Evolutionary conservation across 2,888 invertebrate genomes (phyloP).

Genomic region (Erpobdella octoculata): DNA sequence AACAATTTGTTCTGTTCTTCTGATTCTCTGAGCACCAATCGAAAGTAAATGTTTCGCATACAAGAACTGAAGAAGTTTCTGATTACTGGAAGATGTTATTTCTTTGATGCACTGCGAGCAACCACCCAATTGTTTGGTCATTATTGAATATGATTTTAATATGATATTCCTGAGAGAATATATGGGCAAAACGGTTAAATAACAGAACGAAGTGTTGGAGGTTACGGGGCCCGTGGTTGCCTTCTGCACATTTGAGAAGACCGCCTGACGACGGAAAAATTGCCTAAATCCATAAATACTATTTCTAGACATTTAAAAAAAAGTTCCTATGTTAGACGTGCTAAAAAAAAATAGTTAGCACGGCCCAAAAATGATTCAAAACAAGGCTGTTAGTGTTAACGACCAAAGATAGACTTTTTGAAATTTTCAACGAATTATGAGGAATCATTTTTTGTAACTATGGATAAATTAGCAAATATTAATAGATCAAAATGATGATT

Average conservation of each 20-base stretch:
- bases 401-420: too few species aligned
- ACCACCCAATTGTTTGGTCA: neutral
- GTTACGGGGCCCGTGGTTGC: neutral
- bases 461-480: too few species aligned
- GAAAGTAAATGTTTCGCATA: constrained; percentile 44
- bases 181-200: too few species aligned
- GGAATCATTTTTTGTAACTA: too few species aligned
- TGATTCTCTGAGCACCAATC: constrained; percentile 42
- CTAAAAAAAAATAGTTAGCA: too few species aligned
- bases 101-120: neutral
- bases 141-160: neutral
- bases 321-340: too few species aligned
- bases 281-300: neutral
- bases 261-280: neutral
- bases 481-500: too few species aligned
- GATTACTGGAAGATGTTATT: neutral
- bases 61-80: constrained; percentile 28
- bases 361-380: too few species aligned
- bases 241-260: neutral
- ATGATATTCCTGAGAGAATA: too few species aligned
- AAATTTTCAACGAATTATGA: too few species aligned
- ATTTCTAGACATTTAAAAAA: neutral
- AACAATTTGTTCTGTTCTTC: constrained; percentile 42
- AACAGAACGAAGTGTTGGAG: neutral
- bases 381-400: too few species aligned